Evolutionary conservation across 1,140 invertebrate species (phyloP), one percentile per base, ranked within the genome.

Genomic region (Chelonus insularis): DNA sequence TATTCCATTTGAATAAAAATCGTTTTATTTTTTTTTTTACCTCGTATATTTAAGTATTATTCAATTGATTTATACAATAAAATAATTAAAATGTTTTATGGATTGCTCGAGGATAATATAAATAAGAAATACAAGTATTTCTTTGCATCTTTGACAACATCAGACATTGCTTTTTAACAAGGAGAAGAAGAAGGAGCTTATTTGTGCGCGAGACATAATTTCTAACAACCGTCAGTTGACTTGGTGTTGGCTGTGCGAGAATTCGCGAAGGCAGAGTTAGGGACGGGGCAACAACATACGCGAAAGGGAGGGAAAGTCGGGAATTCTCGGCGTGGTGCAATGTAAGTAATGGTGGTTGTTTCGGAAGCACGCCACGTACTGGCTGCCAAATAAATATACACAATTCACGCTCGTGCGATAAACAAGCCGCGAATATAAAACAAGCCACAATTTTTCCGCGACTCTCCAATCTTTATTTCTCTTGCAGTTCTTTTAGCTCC

Each of bases 341-440:
- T 59, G 60, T 67, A 64, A 67, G 62, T 67, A 67, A 67, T 67
- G 65, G 65, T 54, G 43, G 55, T 58, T 67, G 59, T 67, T 67
- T 64, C 60, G 62, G 65, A 67, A 67, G 62, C 65, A 34, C 56
- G 21, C 55, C 62, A 60, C 65, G 65, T 64, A 67, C 60, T 51
- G 34, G 29, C 57, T 64, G 62, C 65, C 65, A 62, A 66, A 66
- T 66, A 67, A 67, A 67, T 67, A 67, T 57, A 64, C 61, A 64
- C 65, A 64, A 63, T 62, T 67, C 62, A 64, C 61, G 54, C 62
- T 57, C 41, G 62, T 54, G 62, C 57, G 54, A 67, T 67, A 67
- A 67, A 67, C 65, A 67, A 67, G 62, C 65, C 55, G 50, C 62
- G 56, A 54, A 57, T 57, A 65, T 58, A 58, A 65, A 65, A 65